These are phyloP conservation scores for Sebastes wilsoni DNA, from an alignment of 2,797 vertebrate genomes.

Conservation along the genomic window DNA sequence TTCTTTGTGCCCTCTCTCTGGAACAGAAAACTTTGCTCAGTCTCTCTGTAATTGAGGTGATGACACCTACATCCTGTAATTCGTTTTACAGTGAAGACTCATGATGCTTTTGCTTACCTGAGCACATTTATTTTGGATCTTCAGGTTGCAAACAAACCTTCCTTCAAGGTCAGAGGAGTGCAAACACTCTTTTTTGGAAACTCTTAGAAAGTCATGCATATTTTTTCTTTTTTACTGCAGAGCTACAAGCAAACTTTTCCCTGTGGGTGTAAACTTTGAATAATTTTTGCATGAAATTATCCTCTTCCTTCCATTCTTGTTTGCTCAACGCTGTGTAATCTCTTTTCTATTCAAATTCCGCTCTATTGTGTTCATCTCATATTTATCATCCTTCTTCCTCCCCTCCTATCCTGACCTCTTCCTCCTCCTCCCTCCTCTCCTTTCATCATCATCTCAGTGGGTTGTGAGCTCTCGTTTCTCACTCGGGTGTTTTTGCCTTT, in stretches of 20 bases:
- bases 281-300: background rate
- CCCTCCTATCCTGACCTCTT: background rate
- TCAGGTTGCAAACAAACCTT: background rate
- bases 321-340: background rate
- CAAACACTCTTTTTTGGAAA: background rate
- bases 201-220: background rate
- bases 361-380: background rate
- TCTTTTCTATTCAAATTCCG: slow-evolving; percentile 12
- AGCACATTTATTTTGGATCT: background rate
- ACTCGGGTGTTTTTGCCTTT: background rate
- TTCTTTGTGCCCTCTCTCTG: background rate
- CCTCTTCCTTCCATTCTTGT: background rate
- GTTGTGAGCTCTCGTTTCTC: background rate
- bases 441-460: background rate
- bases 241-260: background rate
- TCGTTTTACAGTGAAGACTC: background rate
- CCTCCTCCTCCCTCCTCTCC: background rate
- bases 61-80: background rate
- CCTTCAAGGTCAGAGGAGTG: background rate
- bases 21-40: background rate
- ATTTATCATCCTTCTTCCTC: background rate
- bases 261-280: background rate
- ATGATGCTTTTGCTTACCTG: background rate
- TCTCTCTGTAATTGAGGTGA: slow-evolving; percentile 27
- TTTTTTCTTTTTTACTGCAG: slow-evolving; percentile 1